Evolutionary conservation across 2,888 invertebrate species (phyloP), one percentile per base, ranked within the genome.

Genomic region (Callinectes sapidus): DNA sequence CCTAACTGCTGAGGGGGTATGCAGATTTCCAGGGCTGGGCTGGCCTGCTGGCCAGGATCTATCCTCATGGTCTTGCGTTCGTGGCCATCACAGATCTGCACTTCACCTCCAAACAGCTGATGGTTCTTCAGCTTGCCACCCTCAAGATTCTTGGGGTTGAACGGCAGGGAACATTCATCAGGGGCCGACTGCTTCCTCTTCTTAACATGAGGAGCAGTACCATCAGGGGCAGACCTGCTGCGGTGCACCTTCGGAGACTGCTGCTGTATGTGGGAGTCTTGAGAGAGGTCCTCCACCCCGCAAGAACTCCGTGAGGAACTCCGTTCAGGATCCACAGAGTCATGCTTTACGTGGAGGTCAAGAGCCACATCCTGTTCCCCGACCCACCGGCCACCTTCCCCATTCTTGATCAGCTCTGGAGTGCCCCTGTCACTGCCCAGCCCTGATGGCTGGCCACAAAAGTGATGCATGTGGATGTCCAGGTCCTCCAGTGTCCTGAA

Each of bases 401-500:
- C 81, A 87, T 90, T 93, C 39, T 92, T 93, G 28, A 87, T 66
- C 18, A 91, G 87, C 28, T 93, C 93, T 87, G 93, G 93, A 28
- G 93, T 93, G 71, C 93, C 90, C 71, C 93, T 86, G 61, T 93
- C 93, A 66, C 91, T 91, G 32, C 93, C 91, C 48, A 66, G 32
- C 6, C 89, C 91, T 48, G 54, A 28, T 16, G 90, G 77, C 86
- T 90, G 91, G 23, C 89, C 90, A 95, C 98, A 98, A 95, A 97
- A 98, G 95, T 97, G 97, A 95, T 97, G 96, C 95, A 97, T 97
- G 95, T 98, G 98, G 93, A 97, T 96, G 95, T 98, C 97, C 95
- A 98, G 96, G 95, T 98, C 98, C 94, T 98, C 98, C 77, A 97
- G 97, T 95, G 97, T 98, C 95, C 97, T 97, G 95, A 97, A 98